phyloP scores from a whole-genome alignment of 2,113 vertebrate genomes.

The Platanista minor region DNA sequence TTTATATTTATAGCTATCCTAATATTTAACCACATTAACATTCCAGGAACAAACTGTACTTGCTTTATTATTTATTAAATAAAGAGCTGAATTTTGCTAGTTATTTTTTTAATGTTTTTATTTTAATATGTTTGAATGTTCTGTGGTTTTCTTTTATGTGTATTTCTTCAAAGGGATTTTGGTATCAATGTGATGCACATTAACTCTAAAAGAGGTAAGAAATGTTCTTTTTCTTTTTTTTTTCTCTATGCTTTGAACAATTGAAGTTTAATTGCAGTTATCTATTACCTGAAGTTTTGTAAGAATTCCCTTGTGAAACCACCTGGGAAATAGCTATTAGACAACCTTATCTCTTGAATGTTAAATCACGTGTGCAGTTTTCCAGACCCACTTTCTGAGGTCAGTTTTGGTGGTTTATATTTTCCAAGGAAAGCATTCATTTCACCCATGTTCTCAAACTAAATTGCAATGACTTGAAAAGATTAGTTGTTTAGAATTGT shows the following conservation, averaged over 20 bases:
- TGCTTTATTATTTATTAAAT: neutral
- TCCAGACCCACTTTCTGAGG: neutral
- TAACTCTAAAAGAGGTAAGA: neutral
- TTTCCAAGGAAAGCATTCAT: neutral
- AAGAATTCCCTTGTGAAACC: conserved; percentile 28
- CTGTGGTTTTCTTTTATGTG: neutral
- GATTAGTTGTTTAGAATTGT: neutral
- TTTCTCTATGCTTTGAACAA: neutral
- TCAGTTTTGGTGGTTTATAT: neutral
- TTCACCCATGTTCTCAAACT: neutral
- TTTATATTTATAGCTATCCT: neutral
- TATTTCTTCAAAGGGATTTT: neutral
- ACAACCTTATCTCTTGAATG: neutral
- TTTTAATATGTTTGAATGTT: neutral
- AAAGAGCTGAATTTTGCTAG: neutral
- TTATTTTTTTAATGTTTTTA: conserved; percentile 7
- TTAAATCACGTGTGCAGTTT: neutral
- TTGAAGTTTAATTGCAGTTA: conserved; percentile 45
- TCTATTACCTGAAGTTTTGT: conserved; percentile 39
- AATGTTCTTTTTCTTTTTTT: neutral
- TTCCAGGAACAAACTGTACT: neutral
- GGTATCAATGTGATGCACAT: neutral
- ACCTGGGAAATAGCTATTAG: neutral
- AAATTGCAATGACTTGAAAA: neutral
- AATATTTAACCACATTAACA: neutral